Conservation (phyloP, 2,888 invertebrate species). For the Galerucella pusilla region DNA sequence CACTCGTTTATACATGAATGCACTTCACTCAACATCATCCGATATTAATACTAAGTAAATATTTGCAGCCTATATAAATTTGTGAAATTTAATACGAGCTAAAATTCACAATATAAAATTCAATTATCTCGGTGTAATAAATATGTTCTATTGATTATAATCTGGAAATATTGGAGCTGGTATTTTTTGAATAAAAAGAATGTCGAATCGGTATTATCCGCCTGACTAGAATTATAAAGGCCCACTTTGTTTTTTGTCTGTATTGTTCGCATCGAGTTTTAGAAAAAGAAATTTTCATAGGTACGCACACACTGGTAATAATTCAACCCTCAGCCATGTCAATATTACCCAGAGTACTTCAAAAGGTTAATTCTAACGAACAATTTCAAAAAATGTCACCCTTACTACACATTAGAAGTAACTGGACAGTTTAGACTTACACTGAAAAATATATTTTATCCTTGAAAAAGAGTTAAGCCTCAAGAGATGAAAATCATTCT, state of each 20-base stretch:
- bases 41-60: too few species aligned
- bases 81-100: too few species aligned
- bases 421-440: not conserved
- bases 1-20: too few species aligned
- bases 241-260: not conserved
- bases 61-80: too few species aligned
- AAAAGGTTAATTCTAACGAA: not conserved
- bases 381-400: conserved; percentile 3
- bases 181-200: not conserved
- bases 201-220: not conserved
- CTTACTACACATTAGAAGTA: not conserved
- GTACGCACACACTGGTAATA: not conserved
- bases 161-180: not conserved
- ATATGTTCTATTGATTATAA: not conserved
- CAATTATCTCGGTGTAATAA: not conserved
- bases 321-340: not conserved
- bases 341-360: not conserved
- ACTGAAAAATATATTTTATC: not conserved
- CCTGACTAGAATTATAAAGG: not conserved
- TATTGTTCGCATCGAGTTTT: not conserved
- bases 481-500: too few species aligned
- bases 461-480: too few species aligned
- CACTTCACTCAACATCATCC: too few species aligned
- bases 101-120: not conserved
- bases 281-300: not conserved